Evolutionary conservation across 2,113 vertebrate species (phyloP).

Genomic region (Pycnonotus jocosus): DNA sequence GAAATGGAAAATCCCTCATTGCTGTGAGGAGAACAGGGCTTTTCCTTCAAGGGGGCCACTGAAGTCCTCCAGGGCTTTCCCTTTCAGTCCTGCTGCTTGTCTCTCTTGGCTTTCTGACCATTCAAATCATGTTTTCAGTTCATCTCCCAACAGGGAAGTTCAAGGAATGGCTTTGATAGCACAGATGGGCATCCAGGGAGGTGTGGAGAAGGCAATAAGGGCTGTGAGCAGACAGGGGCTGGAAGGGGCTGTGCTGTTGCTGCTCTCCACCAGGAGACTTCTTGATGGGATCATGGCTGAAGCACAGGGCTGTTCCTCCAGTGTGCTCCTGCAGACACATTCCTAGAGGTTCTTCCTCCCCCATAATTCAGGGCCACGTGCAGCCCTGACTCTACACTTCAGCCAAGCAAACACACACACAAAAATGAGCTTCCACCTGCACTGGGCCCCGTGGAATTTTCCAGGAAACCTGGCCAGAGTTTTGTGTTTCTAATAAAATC

Average conservation of each 20-base stretch:
- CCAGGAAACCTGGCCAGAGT: constrained; percentile 17
- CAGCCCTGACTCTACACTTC: not conserved
- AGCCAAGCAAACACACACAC: not conserved
- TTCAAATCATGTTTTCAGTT: not conserved
- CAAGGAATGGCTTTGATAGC: not conserved
- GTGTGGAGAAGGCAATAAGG: not conserved
- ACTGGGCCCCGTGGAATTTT: constrained; percentile 13
- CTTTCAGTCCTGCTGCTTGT: not conserved
- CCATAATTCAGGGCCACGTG: accelerated
- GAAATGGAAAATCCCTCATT: not conserved
- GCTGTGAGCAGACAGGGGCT: not conserved
- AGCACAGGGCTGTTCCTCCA: not conserved
- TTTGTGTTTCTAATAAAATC: constrained; percentile 47
- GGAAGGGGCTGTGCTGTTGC: accelerated
- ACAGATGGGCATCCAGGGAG: not conserved
- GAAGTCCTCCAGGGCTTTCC: not conserved
- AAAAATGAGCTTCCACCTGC: constrained; percentile 21
- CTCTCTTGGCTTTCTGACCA: not conserved
- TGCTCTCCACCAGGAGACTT: not conserved
- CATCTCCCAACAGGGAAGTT: not conserved
- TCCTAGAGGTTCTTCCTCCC: not conserved
- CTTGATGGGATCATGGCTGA: not conserved
- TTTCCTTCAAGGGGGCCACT: not conserved
- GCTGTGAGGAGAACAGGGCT: not conserved
- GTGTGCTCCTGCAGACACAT: not conserved